Evolutionary conservation across 2,888 invertebrate species (phyloP).

Genomic region (Dynastes tityus): DNA sequence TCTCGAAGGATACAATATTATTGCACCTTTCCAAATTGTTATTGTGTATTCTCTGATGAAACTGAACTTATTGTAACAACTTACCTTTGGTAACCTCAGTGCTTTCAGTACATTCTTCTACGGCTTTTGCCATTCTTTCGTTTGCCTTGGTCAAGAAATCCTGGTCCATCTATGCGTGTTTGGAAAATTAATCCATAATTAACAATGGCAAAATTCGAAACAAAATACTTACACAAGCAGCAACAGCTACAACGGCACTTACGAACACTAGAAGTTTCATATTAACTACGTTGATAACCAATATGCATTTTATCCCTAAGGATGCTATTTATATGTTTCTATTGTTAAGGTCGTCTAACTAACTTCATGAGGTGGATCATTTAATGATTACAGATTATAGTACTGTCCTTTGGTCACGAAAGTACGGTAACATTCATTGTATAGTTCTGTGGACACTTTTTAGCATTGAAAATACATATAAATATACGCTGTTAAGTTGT

Average conservation of each 20-base stretch:
- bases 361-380: not conserved
- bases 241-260: not conserved
- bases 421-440: not conserved
- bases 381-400: not conserved
- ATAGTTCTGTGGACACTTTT: not conserved
- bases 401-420: not conserved
- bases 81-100: constrained; percentile 36
- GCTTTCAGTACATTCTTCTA: constrained; percentile 28
- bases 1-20: too few species aligned
- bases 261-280: constrained; percentile 15
- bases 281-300: not conserved
- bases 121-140: constrained; percentile 12
- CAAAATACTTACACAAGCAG: constrained; percentile 26
- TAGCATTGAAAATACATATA: not conserved
- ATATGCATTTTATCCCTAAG: not conserved
- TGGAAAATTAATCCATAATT: not conserved
- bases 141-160: constrained; percentile 35
- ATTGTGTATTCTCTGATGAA: too few species aligned
- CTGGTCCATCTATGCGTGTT: not conserved
- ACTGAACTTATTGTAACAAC: not conserved
- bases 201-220: not conserved
- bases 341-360: not conserved
- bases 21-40: too few species aligned
- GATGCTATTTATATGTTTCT: not conserved
- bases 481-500: not conserved